Conservation (phyloP, 2,113 vertebrate genomes). For the Triplophysa tibetana region DNA sequence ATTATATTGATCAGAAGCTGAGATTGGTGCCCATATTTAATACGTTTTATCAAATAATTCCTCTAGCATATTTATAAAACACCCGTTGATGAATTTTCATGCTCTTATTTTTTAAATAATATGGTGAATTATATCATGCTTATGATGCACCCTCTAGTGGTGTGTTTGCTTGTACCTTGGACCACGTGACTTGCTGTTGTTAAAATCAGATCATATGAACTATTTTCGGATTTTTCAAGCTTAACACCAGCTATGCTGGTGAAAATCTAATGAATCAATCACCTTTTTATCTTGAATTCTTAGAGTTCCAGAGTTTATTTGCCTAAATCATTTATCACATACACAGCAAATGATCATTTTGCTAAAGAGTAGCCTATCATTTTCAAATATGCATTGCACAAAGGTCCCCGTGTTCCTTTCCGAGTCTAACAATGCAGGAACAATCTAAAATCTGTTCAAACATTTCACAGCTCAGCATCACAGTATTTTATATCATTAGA, state of each 20-base stretch:
- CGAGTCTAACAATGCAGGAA: background rate
- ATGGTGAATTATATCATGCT: background rate
- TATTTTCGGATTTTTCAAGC: no score
- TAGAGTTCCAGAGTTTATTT: background rate
- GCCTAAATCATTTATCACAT: background rate
- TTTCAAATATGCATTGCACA: background rate
- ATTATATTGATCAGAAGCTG: no score
- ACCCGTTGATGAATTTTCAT: background rate
- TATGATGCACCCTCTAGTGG: slow-evolving; percentile 1
- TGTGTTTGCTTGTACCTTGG: background rate
- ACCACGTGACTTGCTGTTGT: background rate
- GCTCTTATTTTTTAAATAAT: background rate
- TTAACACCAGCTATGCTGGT: background rate
- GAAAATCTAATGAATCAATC: background rate
- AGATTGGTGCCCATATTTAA: no score
- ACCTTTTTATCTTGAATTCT: background rate
- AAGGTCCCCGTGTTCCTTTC: background rate
- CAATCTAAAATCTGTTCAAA: background rate
- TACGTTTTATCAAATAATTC: no score
- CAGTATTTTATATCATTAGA: background rate
- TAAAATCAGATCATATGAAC: no score
- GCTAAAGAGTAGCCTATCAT: no score
- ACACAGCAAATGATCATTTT: no score
- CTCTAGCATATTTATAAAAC: background rate
- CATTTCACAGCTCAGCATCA: background rate